Percentiles rank a stretch among this genome's conserved stretches.
These are phyloP conservation scores for Jacana jacana DNA, from an alignment of 2,113 vertebrate species.

Conservation along the genomic window DNA sequence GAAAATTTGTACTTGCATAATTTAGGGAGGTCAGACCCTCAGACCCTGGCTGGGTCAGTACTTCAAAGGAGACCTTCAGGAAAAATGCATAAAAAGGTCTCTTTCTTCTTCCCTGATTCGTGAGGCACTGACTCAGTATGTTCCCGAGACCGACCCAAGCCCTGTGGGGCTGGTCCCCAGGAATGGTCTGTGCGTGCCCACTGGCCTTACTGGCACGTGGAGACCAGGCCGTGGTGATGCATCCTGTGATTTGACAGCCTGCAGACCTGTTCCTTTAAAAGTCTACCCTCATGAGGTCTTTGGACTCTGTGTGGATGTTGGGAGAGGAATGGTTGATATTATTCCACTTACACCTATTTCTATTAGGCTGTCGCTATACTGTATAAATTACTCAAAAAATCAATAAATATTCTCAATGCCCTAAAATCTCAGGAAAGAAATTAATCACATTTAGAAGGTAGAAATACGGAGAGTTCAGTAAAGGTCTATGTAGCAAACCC, in stretches of 20 bases:
- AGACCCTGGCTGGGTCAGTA: background rate
- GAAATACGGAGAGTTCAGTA: background rate
- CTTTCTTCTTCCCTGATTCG: background rate
- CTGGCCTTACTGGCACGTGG: accelerated
- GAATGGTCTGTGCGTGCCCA: background rate
- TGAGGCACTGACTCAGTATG: background rate
- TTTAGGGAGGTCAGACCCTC: background rate
- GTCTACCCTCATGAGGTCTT: background rate
- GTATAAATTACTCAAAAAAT: background rate
- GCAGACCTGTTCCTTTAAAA: background rate
- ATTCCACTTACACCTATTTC: background rate
- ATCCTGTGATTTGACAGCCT: background rate
- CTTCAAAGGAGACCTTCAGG: background rate
- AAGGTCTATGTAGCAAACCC: background rate
- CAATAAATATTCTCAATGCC: background rate
- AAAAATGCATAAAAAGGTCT: background rate
- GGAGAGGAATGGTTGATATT: background rate
- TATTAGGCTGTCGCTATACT: background rate
- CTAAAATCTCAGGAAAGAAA: background rate
- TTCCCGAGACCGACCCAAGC: background rate
- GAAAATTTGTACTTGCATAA: background rate
- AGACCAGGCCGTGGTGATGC: background rate
- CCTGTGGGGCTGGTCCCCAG: background rate
- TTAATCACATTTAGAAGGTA: background rate
- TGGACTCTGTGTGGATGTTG: background rate